These are phyloP conservation scores for Tragelaphus buxtoni DNA, from an alignment of 2,113 vertebrate species.

Conservation along the genomic window DNA sequence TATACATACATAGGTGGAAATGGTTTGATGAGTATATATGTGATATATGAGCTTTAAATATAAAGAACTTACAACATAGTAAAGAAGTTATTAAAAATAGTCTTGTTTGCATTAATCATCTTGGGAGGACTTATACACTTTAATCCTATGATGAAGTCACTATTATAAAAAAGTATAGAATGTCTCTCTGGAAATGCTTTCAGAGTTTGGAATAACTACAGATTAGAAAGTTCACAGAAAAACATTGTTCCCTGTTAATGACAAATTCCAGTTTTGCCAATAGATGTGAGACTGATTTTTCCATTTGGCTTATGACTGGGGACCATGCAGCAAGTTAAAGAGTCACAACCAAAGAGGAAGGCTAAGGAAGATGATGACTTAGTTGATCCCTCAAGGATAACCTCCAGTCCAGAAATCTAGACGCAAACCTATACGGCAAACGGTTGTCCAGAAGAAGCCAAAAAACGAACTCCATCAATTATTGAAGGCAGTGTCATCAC, in stretches of 20 bases:
- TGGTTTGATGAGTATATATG: neutral
- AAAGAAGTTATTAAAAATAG: neutral
- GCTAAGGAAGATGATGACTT: neutral
- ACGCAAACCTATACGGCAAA: neutral
- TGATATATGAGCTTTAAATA: neutral
- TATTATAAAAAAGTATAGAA: neutral
- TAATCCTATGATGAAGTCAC: neutral
- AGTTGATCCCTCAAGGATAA: neutral
- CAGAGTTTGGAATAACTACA: neutral
- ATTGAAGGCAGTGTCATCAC: neutral
- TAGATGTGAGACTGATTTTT: neutral
- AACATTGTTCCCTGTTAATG: neutral
- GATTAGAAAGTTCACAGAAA: neutral
- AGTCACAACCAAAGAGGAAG: neutral
- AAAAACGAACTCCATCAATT: neutral
- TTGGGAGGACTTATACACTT: neutral
- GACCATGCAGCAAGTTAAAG: neutral
- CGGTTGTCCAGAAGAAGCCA: neutral
- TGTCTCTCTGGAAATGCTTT: neutral
- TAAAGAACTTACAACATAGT: neutral
- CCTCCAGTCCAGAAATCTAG: neutral
- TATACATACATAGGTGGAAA: neutral
- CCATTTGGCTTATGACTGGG: neutral
- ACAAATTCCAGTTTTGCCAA: neutral
- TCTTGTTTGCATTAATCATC: neutral